A percentile compares a stretch with the other conserved stretches of the same genome.
These are phyloP conservation scores for Lethrus apterus DNA, from an alignment of 1,140 invertebrate species.

Conservation along the genomic window DNA sequence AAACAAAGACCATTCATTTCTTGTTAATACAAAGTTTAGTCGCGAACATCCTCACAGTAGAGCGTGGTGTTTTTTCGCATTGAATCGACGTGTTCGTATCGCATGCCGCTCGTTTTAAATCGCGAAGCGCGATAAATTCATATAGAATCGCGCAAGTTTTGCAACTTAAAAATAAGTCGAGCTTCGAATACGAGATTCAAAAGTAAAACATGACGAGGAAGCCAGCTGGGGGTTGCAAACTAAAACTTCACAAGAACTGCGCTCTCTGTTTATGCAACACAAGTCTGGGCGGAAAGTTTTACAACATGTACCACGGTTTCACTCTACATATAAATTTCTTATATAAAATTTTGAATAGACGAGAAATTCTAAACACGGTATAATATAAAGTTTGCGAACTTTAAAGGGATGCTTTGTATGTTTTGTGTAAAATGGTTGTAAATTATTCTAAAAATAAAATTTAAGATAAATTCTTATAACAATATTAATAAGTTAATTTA, in stretches of 20 bases:
- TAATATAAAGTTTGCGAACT: neutral
- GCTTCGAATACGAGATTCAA: slow-evolving; percentile 22
- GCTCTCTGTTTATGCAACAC: slow-evolving; percentile 28
- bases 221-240: slow-evolving; percentile 29
- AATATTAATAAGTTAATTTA: too few relatives aligned
- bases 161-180: slow-evolving; percentile 29
- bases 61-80: too few relatives aligned
- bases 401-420: too few relatives aligned
- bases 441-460: too few relatives aligned
- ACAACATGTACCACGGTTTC: slow-evolving; percentile 30
- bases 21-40: slow-evolving; percentile 22
- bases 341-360: slow-evolving; percentile 33
- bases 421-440: too few relatives aligned
- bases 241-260: slow-evolving; percentile 18
- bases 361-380: slow-evolving; percentile 21
- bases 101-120: slow-evolving; percentile 13
- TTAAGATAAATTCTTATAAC: too few relatives aligned
- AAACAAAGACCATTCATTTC: slow-evolving; percentile 29
- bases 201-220: slow-evolving; percentile 28
- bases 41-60: neutral
- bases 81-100: too few relatives aligned
- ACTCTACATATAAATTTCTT: slow-evolving; percentile 35
- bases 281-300: slow-evolving; percentile 32
- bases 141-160: slow-evolving; percentile 28
- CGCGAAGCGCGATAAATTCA: too few relatives aligned